Conservation (phyloP, 2,888 invertebrate species). For the Diaperis boleti region DNA sequence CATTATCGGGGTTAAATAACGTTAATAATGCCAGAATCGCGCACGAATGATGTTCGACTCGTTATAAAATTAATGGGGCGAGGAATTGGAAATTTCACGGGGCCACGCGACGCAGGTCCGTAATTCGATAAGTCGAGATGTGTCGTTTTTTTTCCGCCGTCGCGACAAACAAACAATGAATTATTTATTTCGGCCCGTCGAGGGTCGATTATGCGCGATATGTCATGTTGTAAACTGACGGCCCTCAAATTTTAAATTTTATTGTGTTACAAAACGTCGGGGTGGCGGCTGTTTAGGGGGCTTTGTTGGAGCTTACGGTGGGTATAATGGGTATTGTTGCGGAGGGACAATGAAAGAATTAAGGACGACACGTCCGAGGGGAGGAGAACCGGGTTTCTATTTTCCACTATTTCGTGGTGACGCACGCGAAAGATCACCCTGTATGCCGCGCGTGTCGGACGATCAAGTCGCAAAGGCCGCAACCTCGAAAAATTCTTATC, state of each 20-base stretch:
- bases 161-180: conserved; percentile 35
- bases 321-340: conserved; percentile 44
- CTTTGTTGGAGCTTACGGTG: conserved; percentile 48
- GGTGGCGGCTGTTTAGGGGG: conserved; percentile 40
- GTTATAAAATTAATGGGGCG: conserved; percentile 57
- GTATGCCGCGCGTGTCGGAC: background rate
- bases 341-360: conserved; percentile 23
- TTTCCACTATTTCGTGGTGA: too few relatives aligned
- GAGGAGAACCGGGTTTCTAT: too few relatives aligned
- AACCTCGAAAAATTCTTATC: too few relatives aligned
- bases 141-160: conserved; percentile 11
- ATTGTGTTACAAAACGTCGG: conserved; percentile 54
- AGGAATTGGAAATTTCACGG: conserved; percentile 60
- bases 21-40: conserved; percentile 56
- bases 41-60: conserved; percentile 57
- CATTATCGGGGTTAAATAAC: conserved; percentile 55
- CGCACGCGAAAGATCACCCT: background rate
- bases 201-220: conserved; percentile 35
- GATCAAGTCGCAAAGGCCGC: background rate
- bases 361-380: conserved; percentile 13
- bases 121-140: conserved; percentile 21
- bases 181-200: conserved; percentile 34
- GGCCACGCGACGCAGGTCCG: conserved; percentile 32
- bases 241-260: conserved; percentile 51
- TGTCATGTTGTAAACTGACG: conserved; percentile 39